Conservation (phyloP, 2,888 invertebrate genomes). For the Mesorhabditis belari region DNA sequence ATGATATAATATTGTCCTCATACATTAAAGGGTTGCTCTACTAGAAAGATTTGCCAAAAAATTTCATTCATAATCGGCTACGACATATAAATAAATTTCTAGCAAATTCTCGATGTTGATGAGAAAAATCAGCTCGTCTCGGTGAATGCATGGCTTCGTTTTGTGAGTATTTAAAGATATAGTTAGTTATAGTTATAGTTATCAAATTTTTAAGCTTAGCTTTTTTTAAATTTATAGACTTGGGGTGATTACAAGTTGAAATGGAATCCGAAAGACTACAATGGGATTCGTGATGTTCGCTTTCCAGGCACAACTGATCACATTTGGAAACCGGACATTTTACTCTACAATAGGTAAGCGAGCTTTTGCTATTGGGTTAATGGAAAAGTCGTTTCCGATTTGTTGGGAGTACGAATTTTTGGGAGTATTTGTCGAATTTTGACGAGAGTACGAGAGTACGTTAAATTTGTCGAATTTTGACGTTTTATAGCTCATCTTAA, state of each 20-base stretch:
- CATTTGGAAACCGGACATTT: conserved; percentile 89
- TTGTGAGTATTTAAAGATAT: conserved; percentile 18
- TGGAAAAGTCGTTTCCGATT: background rate
- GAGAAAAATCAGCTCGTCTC: conserved; percentile 46
- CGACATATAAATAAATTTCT: no score
- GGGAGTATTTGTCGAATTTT: no score
- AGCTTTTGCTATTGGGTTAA: background rate
- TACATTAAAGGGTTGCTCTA: no score
- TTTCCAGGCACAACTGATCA: conserved; percentile 43
- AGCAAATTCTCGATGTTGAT: conserved; percentile 57
- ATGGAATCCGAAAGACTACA: conserved; percentile 40
- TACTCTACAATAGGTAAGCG: conserved; percentile 13
- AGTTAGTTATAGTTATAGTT: no score
- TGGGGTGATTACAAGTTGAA: conserved; percentile 42
- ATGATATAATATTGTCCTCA: no score
- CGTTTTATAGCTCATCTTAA: no score
- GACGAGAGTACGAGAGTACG: no score
- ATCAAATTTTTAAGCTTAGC: background rate
- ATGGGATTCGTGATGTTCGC: conserved; percentile 39
- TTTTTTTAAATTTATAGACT: conserved; percentile 15
- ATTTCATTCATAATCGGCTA: no score
- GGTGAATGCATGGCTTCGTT: conserved; percentile 45
- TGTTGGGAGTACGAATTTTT: background rate
- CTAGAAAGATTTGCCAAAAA: no score
- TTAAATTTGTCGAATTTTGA: no score